Evolutionary conservation across 2,113 vertebrate genomes (phyloP).

Genomic region (Xenopus laevis): DNA sequence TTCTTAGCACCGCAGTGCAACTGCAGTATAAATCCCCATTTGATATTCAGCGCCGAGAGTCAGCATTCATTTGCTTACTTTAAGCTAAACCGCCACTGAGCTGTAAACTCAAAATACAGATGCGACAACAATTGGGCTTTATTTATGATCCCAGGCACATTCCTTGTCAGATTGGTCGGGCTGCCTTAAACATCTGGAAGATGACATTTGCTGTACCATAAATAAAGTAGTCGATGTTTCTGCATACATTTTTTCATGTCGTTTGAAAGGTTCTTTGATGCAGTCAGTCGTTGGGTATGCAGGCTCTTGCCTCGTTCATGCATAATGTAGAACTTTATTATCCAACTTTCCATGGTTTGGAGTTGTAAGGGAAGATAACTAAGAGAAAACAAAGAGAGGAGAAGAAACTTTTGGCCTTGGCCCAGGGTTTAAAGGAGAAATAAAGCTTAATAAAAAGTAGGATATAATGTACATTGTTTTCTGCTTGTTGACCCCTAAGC

Average conservation of each 20-base stretch:
- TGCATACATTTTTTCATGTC: constrained; percentile 19
- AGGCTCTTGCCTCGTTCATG: neutral
- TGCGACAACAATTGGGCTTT: constrained; percentile 8
- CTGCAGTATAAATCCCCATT: constrained; percentile 39
- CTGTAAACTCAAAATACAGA: constrained; percentile 31
- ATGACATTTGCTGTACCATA: constrained; percentile 26
- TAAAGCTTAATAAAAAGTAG: too few species aligned
- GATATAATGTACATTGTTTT: too few species aligned
- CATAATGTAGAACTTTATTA: constrained; percentile 7
- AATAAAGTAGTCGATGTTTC: constrained; percentile 21
- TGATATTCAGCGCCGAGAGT: constrained; percentile 35
- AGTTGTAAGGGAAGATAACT: too few species aligned
- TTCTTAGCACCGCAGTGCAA: constrained; percentile 8
- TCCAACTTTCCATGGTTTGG: neutral
- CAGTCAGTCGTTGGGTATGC: neutral
- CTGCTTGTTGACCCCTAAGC: too few species aligned
- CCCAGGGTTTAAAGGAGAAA: too few species aligned
- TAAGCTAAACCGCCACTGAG: constrained; percentile 36
- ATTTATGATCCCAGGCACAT: constrained; percentile 34
- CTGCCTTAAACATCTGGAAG: constrained; percentile 38
- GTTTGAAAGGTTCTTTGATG: neutral
- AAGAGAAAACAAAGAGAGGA: too few species aligned
- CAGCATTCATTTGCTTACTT: constrained; percentile 40
- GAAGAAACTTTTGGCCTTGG: too few species aligned
- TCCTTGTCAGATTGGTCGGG: constrained; percentile 7